These are phyloP conservation scores for Tenthredo notha DNA, from an alignment of 2,888 invertebrate species.

Conservation along the genomic window DNA sequence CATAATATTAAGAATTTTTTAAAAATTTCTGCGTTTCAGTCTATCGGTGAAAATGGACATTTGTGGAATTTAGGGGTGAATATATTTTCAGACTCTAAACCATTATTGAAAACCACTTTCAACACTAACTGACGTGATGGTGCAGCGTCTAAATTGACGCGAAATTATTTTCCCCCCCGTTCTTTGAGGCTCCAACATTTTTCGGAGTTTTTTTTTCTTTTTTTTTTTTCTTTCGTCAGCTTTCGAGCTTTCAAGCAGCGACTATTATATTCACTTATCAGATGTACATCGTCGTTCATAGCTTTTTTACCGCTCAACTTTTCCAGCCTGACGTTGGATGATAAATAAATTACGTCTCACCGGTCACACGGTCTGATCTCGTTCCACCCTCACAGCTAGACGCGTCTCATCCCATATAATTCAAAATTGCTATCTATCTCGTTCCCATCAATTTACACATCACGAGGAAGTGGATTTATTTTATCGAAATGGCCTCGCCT, in stretches of 20 bases:
- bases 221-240: neutral
- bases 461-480: conserved; percentile 5
- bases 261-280: conserved; percentile 11
- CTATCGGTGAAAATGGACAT: neutral
- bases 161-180: neutral
- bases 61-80: neutral
- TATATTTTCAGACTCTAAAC: neutral
- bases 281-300: neutral
- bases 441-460: neutral
- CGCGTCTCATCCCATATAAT: neutral
- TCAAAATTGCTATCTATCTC: neutral
- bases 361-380: conserved; percentile 7
- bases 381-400: neutral
- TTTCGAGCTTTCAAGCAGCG: neutral
- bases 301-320: neutral
- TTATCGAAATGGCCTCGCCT: neutral
- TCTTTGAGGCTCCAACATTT: neutral
- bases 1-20: neutral
- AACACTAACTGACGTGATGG: neutral
- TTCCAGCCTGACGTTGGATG: neutral
- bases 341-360: conserved; percentile 28
- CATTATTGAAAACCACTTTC: neutral
- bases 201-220: neutral
- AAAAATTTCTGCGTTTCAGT: neutral
- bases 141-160: neutral